Base-by-base conservation (phyloP, 2,888 invertebrate species). In the Euproctis similis region DNA sequence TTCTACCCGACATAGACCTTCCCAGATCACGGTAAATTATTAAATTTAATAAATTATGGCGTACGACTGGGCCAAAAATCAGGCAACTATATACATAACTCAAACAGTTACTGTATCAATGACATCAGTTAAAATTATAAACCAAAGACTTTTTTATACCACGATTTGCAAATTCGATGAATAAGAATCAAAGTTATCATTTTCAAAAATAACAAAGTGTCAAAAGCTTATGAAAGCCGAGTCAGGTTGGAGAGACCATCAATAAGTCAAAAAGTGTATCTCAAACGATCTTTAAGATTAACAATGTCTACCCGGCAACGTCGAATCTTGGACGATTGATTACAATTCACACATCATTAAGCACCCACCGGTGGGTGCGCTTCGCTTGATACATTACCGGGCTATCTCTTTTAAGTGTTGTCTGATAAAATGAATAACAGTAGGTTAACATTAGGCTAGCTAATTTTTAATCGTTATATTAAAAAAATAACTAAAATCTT, bases 261-360 rank as follows among this genome's bases (percentile, higher is more conserved):
- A 41, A 42, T 36, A 41, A 43, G 29, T 31, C 34, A 44, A 42
- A 52, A 52, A 49, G 35, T 48, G 42, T 41, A 39, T 39, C 45
- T 51, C 32, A 40, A 47, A 37, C 34, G 39, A 48, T 52, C 49
- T 52, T 52, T 51, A 42, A 49, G 49, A 52, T 49, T 49, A 49
- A 49, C 53, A 52, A 49, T 43, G 52, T 46, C 36, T 44, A 42
- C 42, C 52, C 37, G 26, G n/a, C n/a, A n/a, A 36, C 28, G 41
- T 39, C 39, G 49, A 47, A 41, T 36, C 38, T 36, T 17, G 26
- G 23, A 45, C 59, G 56, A 61, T 59, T 59, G 66, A 62, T 64
- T 59, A 55, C 44, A 48, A 44, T 65, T 65, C 60, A 63, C 66
- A 58, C 57, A 36, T 57, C 66, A 66, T 66, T 66, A 61, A 46